Evolutionary conservation across 2,797 vertebrate genomes (phyloP).

Genomic region (Tiaroga cobitis): DNA sequence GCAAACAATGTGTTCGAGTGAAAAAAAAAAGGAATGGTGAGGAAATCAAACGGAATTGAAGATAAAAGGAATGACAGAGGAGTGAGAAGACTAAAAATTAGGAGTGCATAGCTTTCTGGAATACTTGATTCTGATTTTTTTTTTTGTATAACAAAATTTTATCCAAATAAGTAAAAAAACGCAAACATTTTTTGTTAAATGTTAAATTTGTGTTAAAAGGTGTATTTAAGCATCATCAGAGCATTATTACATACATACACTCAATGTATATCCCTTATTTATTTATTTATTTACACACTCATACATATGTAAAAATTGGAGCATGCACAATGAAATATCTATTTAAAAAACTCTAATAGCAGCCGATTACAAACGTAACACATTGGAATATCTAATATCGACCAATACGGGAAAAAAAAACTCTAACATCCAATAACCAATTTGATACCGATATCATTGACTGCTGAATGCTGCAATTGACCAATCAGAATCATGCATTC

Average conservation of each 20-base stretch:
- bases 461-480: background rate
- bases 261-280: too few species aligned
- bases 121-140: too few species aligned
- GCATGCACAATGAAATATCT: background rate
- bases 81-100: background rate
- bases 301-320: too few species aligned
- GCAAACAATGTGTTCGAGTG: background rate
- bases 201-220: too few species aligned
- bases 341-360: background rate
- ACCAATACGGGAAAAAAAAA: too few species aligned
- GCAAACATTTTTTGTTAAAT: rapidly evolving
- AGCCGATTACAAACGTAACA: background rate
- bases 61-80: background rate
- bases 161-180: background rate
- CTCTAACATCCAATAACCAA: background rate
- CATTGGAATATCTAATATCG: background rate
- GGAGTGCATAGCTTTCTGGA: background rate
- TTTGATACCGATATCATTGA: background rate
- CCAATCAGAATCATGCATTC: background rate
- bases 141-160: background rate
- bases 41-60: background rate
- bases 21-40: slow-evolving; percentile 6
- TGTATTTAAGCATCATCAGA: too few species aligned
- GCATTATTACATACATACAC: too few species aligned
- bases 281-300: too few species aligned